Evolutionary conservation across 2,888 invertebrate genomes (phyloP), one percentile per base, ranked within the genome.

Genomic region (Cyrtodaria siliqua): DNA sequence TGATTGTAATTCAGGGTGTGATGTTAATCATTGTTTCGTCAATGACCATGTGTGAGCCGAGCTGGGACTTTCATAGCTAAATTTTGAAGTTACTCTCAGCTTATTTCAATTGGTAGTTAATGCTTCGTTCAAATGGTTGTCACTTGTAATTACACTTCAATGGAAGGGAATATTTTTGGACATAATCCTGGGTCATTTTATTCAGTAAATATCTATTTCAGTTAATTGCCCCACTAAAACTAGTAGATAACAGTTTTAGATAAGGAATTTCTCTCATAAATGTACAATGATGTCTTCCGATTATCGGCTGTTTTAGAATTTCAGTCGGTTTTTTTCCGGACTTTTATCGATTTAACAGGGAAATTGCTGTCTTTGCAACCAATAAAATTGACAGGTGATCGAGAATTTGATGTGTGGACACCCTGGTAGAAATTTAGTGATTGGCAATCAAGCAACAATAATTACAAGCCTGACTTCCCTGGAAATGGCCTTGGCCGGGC

Each of bases 351-450:
- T 14, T 56, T 26, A 57, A 42, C 29, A 44, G 12, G 42, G 23
- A 63, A 53, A 68, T 52, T 68, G 50, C 27, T n/a, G 53, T 47
- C 38, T 26, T 49, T 33, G 27, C 23, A 23, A 40, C 47, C 20
- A 62, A 57, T 62, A 59, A 74, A 67, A 3, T 18, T 52, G 69
- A 69, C 75, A 75, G 68, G 69, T 61, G 69, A 38, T 50, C 33
- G 18, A 26, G 50, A 42, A 24, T 53, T 50, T 44, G 42, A 69
- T 52, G 53, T 18, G 47, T 20, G 75, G 52, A 69, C 75, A 69
- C 63, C 69, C 64, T 52, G 49, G 50, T 50, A 47, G 49, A 24
- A 52, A 42, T 44, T 33, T 40, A 38, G 64, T 24, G 57, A 38
- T 49, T 50, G 33, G n/a, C n/a, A n/a, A n/a, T 71, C 40, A 62